Conservation (phyloP, 2,888 invertebrate genomes). For the Clusia tigrina region DNA sequence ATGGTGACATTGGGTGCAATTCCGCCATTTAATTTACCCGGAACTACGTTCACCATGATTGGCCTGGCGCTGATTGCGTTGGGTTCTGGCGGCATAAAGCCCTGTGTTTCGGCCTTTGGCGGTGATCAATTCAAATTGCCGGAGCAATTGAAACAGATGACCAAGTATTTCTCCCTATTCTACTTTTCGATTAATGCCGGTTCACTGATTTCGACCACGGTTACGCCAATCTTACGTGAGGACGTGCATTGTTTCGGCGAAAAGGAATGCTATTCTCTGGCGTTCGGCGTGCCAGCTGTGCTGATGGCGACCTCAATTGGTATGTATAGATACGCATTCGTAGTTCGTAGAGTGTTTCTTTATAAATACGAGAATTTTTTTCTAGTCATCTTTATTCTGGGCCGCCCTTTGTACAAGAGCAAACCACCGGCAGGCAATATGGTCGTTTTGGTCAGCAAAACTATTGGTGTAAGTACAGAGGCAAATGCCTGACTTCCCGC, state of each 20-base stretch:
- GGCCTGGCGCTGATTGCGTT: slow-evolving; percentile 76
- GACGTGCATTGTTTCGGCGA: slow-evolving; percentile 73
- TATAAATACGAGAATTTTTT: too few relatives aligned
- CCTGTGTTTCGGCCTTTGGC: slow-evolving; percentile 83
- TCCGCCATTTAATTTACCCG: slow-evolving; percentile 66
- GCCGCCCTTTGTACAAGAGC: slow-evolving; percentile 71
- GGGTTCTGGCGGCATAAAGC: slow-evolving; percentile 85
- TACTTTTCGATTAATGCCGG: slow-evolving; percentile 76
- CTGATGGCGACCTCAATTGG: slow-evolving; percentile 76
- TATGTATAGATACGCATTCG: too few relatives aligned
- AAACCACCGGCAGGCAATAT: slow-evolving; percentile 76
- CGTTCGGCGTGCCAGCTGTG: slow-evolving; percentile 80
- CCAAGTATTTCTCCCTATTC: slow-evolving; percentile 78
- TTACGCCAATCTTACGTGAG: slow-evolving; percentile 78
- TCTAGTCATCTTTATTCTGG: slow-evolving; percentile 77
- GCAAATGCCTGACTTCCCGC: neutral
- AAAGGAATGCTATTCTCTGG: slow-evolving; percentile 74
- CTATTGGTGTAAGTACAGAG: slow-evolving; percentile 70
- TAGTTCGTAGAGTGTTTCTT: too few relatives aligned
- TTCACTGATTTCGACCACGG: slow-evolving; percentile 75
- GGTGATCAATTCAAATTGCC: slow-evolving; percentile 79
- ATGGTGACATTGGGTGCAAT: slow-evolving; percentile 71
- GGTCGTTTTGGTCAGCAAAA: slow-evolving; percentile 71
- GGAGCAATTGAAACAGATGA: slow-evolving; percentile 71
- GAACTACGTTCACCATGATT: slow-evolving; percentile 68